A percentile compares a stretch with the other conserved stretches of the same genome.
Evolutionary conservation across 2,888 invertebrate genomes (phyloP).

Genomic region (Stramonita haemastoma): DNA sequence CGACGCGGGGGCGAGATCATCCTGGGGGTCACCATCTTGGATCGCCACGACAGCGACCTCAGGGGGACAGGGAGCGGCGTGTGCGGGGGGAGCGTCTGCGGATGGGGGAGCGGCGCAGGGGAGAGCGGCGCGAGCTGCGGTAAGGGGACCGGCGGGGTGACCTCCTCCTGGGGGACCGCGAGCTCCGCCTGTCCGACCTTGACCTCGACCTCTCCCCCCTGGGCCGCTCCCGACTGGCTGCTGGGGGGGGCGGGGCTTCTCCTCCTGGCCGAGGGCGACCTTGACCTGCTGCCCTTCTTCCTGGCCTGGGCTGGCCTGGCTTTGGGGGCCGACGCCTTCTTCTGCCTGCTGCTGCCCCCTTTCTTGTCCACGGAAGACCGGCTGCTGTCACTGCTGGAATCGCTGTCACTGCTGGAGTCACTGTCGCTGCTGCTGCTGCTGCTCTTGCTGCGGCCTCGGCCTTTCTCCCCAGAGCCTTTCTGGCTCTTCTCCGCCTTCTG

Average conservation of each 20-base stretch:
- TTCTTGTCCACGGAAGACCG: conserved; percentile 23
- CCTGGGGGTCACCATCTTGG: conserved; percentile 20
- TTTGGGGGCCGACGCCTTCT: conserved; percentile 14
- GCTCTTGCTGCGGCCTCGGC: conserved; percentile 19
- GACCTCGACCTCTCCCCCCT: conserved; percentile 30
- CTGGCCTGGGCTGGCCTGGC: conserved; percentile 41
- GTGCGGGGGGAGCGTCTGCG: conserved; percentile 21
- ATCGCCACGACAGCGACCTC: conserved; percentile 33
- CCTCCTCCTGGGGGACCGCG: conserved; percentile 35
- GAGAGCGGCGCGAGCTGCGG: conserved; percentile 16
- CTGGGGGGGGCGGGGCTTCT: conserved; percentile 46
- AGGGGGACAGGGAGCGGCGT: conserved; percentile 38
- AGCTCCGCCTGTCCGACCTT: conserved; percentile 27
- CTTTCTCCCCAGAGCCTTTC: conserved; percentile 26
- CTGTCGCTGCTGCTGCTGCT: conserved; percentile 43
- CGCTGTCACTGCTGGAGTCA: conserved; percentile 46
- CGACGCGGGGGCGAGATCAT: conserved; percentile 22
- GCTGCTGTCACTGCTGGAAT: conserved; percentile 51
- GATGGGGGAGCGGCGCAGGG: conserved; percentile 37
- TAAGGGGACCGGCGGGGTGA: conserved; percentile 33
- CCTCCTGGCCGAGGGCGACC: conserved; percentile 48
- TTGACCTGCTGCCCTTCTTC: conserved; percentile 41
- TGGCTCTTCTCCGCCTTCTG: not conserved
- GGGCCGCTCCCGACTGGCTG: conserved; percentile 10
- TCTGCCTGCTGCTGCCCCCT: not conserved